phyloP scores from a whole-genome alignment of 2,113 vertebrate genomes.

The Amblyornis subalaris region DNA sequence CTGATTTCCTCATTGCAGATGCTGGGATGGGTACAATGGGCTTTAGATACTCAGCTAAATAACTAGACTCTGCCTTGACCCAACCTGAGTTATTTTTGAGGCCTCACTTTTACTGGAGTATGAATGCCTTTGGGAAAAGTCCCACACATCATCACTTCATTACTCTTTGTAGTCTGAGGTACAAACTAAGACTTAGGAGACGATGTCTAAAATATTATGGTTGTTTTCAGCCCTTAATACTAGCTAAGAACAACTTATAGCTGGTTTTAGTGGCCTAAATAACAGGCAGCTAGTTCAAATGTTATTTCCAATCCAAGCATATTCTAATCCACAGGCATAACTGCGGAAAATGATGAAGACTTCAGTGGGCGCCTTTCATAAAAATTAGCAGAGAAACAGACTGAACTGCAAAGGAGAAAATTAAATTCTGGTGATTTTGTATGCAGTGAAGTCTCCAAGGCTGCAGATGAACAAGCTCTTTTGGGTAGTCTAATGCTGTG shows the following conservation, averaged over 20 bases:
- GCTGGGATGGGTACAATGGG: background rate
- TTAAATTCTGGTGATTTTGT: background rate
- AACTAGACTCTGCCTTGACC: background rate
- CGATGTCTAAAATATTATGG: background rate
- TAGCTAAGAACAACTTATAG: background rate
- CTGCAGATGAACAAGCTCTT: constrained; percentile 23
- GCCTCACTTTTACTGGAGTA: background rate
- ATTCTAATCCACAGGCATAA: background rate
- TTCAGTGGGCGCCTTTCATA: background rate
- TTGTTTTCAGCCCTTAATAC: background rate
- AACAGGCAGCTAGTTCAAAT: background rate
- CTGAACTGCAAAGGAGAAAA: background rate
- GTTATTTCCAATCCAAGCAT: background rate
- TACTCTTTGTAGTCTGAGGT: background rate
- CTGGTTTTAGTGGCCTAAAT: background rate
- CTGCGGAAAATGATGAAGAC: background rate
- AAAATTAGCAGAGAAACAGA: background rate
- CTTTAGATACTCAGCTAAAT: background rate
- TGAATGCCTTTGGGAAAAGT: background rate
- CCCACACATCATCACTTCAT: rapidly evolving
- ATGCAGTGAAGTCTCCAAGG: background rate
- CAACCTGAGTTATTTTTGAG: background rate
- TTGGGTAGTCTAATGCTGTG: background rate
- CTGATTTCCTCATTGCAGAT: background rate
- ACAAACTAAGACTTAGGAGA: background rate